phyloP scores from a whole-genome alignment of 2,113 vertebrate species.

The Otocyon megalotis region DNA sequence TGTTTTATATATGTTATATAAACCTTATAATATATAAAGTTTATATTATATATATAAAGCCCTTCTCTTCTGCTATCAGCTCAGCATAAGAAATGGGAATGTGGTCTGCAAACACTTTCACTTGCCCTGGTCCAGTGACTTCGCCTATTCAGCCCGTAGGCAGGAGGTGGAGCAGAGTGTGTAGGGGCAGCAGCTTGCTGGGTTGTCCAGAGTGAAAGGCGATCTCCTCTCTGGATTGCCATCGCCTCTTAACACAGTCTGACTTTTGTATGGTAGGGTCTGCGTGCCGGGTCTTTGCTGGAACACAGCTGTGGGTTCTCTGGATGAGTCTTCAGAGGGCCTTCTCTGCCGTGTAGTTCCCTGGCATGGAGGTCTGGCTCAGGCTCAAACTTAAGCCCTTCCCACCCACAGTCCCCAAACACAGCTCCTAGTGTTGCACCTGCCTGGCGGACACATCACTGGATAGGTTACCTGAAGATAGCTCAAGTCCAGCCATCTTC shows the following conservation, averaged over 20 bases:
- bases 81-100: rapidly evolving
- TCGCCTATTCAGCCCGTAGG: not conserved
- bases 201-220: too few relatives aligned
- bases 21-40: too few relatives aligned
- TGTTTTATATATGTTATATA: not conserved
- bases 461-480: not conserved
- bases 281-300: rapidly evolving
- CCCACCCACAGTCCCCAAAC: not conserved
- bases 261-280: not conserved
- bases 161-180: not conserved
- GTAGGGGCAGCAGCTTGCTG: not conserved
- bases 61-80: not conserved
- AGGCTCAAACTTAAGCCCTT: not conserved
- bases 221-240: not conserved
- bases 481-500: not conserved
- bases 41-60: not conserved
- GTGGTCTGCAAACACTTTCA: not conserved
- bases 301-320: not conserved
- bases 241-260: not conserved
- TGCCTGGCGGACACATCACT: not conserved
- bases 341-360: not conserved
- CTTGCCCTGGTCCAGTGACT: not conserved
- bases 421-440: not conserved
- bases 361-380: not conserved
- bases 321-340: rapidly evolving